phyloP scores from a whole-genome alignment of 2,113 vertebrate species.

The Caloenas nicobarica region DNA sequence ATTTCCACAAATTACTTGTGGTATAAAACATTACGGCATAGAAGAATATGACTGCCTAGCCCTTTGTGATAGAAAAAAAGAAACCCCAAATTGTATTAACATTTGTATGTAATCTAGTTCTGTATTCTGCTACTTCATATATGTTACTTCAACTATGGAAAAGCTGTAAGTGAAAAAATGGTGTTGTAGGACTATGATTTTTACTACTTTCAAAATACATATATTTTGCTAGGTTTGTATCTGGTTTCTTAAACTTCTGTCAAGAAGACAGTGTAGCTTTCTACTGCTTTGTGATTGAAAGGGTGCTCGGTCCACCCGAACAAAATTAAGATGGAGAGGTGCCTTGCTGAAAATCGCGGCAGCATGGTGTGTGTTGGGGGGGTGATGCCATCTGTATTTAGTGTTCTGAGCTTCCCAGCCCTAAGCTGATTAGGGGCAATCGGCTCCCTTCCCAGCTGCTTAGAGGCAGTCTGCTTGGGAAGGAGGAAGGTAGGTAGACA shows the following conservation, averaged over 20 bases:
- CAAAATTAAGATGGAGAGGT: background rate
- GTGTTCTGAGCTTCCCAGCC: background rate
- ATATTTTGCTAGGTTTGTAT: background rate
- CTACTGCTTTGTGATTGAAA: background rate
- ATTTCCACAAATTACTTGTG: background rate
- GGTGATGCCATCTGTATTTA: conserved; percentile 12
- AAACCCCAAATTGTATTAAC: background rate
- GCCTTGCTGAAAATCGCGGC: rapidly evolving
- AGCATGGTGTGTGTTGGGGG: background rate
- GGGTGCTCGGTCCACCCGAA: background rate
- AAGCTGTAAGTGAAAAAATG: background rate
- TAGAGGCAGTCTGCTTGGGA: background rate
- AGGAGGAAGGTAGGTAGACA: background rate
- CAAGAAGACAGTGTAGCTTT: rapidly evolving
- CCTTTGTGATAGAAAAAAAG: background rate
- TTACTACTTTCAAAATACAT: background rate
- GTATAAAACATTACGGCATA: background rate
- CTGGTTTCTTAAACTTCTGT: background rate
- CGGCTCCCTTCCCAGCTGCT: conserved; percentile 40
- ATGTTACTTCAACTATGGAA: background rate
- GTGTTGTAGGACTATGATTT: background rate
- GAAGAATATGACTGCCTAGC: background rate
- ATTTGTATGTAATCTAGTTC: background rate
- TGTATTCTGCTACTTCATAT: background rate
- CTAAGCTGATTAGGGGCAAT: conserved; percentile 28